A percentile compares a stretch with the other conserved stretches of the same genome.
phyloP scores from a whole-genome alignment of 2,888 invertebrate genomes.

The Zootermopsis nevadensis region DNA sequence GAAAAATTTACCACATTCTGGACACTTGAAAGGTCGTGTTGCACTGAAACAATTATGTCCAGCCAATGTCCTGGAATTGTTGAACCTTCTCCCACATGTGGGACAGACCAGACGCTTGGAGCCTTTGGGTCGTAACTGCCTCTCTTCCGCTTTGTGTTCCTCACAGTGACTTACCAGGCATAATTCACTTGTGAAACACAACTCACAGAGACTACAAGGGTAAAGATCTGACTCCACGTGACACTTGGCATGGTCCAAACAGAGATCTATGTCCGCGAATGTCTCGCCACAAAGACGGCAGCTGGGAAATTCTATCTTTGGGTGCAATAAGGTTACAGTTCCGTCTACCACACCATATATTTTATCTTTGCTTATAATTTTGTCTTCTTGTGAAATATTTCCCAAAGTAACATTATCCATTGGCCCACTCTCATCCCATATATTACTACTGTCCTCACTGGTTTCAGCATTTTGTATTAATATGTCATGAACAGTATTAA shows the following conservation, averaged over 20 bases:
- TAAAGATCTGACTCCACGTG: slow-evolving; percentile 46
- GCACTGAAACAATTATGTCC: slow-evolving; percentile 43
- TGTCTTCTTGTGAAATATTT: background rate
- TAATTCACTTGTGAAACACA: slow-evolving; percentile 45
- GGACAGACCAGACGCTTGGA: slow-evolving; percentile 43
- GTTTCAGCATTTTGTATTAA: background rate
- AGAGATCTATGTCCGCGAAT: slow-evolving; percentile 46
- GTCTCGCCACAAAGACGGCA: slow-evolving; percentile 50
- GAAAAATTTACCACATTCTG: slow-evolving; percentile 53
- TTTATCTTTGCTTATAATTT: background rate
- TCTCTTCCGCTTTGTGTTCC: slow-evolving; percentile 41
- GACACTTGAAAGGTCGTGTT: slow-evolving; percentile 47
- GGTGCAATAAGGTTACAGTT: background rate
- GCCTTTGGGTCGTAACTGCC: background rate
- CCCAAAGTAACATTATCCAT: background rate
- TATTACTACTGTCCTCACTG: slow-evolving; percentile 23
- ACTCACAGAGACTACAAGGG: slow-evolving; percentile 51
- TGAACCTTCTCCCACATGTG: slow-evolving; percentile 46
- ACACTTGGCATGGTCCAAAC: slow-evolving; percentile 46
- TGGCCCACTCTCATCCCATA: background rate
- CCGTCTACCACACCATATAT: background rate
- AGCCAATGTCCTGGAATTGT: slow-evolving; percentile 35
- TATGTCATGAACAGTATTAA: background rate
- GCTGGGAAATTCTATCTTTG: background rate
- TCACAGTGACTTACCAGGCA: slow-evolving; percentile 47